Evolutionary conservation across 2,113 vertebrate species (phyloP).

Genomic region (Triplophysa rosa): DNA sequence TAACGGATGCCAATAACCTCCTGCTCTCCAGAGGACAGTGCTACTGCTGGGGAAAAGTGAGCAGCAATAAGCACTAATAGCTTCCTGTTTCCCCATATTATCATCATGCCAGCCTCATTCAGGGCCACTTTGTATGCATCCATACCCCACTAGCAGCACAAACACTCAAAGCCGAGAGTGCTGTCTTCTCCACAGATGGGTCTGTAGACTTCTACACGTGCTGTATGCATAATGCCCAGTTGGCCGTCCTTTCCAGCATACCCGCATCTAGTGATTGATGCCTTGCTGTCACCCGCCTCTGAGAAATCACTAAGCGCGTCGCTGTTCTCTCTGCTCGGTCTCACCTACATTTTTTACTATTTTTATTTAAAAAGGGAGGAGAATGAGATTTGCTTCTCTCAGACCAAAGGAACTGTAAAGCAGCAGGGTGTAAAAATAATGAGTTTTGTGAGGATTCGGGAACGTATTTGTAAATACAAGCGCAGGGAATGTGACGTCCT

Average conservation of each 20-base stretch:
- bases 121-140: slow-evolving; percentile 24
- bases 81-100: slow-evolving; percentile 18
- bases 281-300: slow-evolving; percentile 35
- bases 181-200: not conserved
- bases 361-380: slow-evolving; percentile 18
- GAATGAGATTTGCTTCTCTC: slow-evolving; percentile 5
- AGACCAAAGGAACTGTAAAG: slow-evolving; percentile 13
- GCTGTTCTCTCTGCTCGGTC: slow-evolving; percentile 27
- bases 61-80: slow-evolving; percentile 24
- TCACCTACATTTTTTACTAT: not conserved
- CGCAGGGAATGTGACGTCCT: not conserved
- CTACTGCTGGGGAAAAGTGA: slow-evolving; percentile 5
- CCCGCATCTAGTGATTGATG: slow-evolving; percentile 47
- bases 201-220: slow-evolving; percentile 30
- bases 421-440: slow-evolving; percentile 51
- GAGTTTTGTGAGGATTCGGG: slow-evolving; percentile 44
- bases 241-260: slow-evolving; percentile 6
- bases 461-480: not conserved
- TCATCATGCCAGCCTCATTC: slow-evolving; percentile 10
- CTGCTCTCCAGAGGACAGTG: slow-evolving; percentile 11
- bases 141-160: slow-evolving; percentile 11
- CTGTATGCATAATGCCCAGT: slow-evolving; percentile 43
- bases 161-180: not conserved
- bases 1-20: slow-evolving; percentile 19
- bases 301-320: slow-evolving; percentile 33